phyloP scores from a whole-genome alignment of 30 jellyfish, hydroid and myxozoan species.

The Pelagia noctiluca region DNA sequence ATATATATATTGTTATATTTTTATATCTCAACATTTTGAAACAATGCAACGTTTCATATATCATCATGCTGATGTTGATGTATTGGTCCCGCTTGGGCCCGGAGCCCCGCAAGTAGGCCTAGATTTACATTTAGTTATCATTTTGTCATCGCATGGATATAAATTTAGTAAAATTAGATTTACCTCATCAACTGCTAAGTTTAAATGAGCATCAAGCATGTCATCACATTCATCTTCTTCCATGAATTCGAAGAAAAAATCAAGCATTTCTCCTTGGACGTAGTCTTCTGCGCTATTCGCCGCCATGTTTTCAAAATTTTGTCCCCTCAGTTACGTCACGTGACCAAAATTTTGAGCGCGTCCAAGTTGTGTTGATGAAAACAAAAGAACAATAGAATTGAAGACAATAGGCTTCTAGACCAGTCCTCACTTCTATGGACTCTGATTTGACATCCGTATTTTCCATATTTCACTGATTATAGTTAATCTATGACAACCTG shows the following conservation, averaged over 20 bases:
- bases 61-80: too few relatives aligned
- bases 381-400: slow-evolving; percentile 1
- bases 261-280: not conserved
- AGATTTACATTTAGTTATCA: too few relatives aligned
- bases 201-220: slow-evolving; percentile 1
- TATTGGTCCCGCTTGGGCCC: too few relatives aligned
- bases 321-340: slow-evolving; percentile 8
- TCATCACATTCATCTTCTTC: slow-evolving; percentile 3
- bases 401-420: slow-evolving; percentile 2
- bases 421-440: slow-evolving; percentile 3
- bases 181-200: slow-evolving; percentile 5
- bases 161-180: not conserved
- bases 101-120: too few relatives aligned
- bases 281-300: not conserved
- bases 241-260: slow-evolving; percentile 1
- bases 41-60: too few relatives aligned
- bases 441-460: not conserved
- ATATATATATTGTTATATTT: too few relatives aligned
- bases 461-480: too few relatives aligned
- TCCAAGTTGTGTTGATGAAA: not conserved
- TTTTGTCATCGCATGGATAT: slow-evolving; percentile 1
- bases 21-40: too few relatives aligned
- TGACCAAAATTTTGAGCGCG: slow-evolving; percentile 6
- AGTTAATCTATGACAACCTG: too few relatives aligned
- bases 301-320: not conserved